Evolutionary conservation across 2,113 vertebrate species (phyloP), one percentile per base, ranked within the genome.

Genomic region (Spea multiplicata): DNA sequence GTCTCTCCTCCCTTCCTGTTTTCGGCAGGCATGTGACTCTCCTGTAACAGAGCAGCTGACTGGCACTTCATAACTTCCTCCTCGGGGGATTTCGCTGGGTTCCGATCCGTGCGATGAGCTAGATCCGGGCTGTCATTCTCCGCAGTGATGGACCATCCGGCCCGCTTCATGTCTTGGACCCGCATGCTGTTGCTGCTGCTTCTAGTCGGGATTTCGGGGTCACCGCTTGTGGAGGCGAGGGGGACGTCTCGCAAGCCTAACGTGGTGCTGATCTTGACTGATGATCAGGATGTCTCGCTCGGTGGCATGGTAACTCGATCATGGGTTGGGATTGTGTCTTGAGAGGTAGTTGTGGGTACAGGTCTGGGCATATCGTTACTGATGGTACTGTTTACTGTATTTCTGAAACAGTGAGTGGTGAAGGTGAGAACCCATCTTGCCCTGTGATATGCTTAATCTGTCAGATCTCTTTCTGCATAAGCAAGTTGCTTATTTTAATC

Each of bases 211-310:
- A 0, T 67, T 3, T 14, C 50, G 48, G 76, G 57, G 49, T 12
- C 57, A 7, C 48, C 48, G 7, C 49, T 57, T 4, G 6, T 30
- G 8, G 5, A 5, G 57, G 75, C 30, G 66, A 50, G 68, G 9
- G 70, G 81, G 1, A 72, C 75, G 71, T 73, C 86, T 4, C 88
- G 89, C 80, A 95, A 86, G 90, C 95, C 97, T 8, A 98, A 97
- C 62, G 92, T 98, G 17, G 93, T 99, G 76, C 76, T 98, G 52
- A 91, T 99, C 10, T 92, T 98, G 68, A 95, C 96, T 0, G 96
- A 99, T 73, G 97, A 99, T 84, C 82, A 97, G 84, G 96, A 98
- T 75, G 69, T 91, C 74, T 87, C 90, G n/a, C 91, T 95, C 57
- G 96, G 96, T 46, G 96, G 97, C 70, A 92, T 97, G 95, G 96